Base-by-base conservation (phyloP, 2,113 vertebrate genomes). In the Semicossyphus pulcher region DNA sequence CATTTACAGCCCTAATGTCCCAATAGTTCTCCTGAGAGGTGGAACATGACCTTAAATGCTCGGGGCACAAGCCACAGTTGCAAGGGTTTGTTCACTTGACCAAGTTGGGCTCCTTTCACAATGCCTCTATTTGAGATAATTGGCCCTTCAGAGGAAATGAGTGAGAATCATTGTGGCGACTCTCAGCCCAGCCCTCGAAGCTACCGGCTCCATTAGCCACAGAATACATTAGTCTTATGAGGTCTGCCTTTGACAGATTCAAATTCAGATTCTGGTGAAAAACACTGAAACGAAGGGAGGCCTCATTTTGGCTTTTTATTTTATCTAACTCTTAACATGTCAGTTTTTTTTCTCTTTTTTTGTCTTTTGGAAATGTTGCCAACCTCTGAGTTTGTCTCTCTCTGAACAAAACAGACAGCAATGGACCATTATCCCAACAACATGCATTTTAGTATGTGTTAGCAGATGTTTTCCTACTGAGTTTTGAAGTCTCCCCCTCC, bases 71-170 rank as follows among this genome's bases (percentile, higher is more conserved):
- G 52, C 25, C 18, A 21, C 37, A 68, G 77, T 77, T 75, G 80
- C 70, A 67, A 49, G 78, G 57, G 65, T 63, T 86, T 60, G 63
- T 78, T 85, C 84, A 78, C 83, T 84, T 91, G 89, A 83, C 88
- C 75, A 75, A 81, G 80, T 76, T 83, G 29, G 4, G 69, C 76
- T 83, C 79, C 83, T 87, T 89, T 88, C 44, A 83, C 86, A 86
- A 87, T 85, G 80, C 62, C 62, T 88, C 87, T 86, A 68, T 92
- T 91, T 89, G 81, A 90, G 81, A 83, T 93, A 93, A 93, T 92
- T 93, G 91, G 84, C 84, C 84, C 87, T 92, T 91, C 87, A 92
- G 82, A 89, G 83, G 52, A 84, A 89, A 91, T 89, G 85, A 91
- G 81, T 85, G 88, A 85, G 84, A 87, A 89, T 91, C 76, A 83